These are phyloP conservation scores for Selene dorsalis DNA, from an alignment of 2,797 vertebrate species.

Conservation along the genomic window DNA sequence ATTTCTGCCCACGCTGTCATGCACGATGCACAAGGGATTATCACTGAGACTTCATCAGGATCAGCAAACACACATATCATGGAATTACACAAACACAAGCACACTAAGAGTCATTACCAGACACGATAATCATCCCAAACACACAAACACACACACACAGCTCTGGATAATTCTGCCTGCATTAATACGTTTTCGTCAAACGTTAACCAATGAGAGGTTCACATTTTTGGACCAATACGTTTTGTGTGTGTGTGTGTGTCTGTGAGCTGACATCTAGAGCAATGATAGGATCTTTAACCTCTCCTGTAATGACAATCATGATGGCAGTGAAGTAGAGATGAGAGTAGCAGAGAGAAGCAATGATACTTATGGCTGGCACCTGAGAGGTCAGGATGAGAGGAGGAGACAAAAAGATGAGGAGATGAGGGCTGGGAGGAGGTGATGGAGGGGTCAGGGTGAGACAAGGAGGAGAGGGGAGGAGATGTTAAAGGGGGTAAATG, in stretches of 20 bases:
- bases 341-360: constrained; percentile 35
- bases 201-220: background rate
- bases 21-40: constrained; percentile 35
- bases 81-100: constrained; percentile 17
- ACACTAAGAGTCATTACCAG: constrained; percentile 11
- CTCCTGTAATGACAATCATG: constrained; percentile 52
- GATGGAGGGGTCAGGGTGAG: constrained; percentile 57
- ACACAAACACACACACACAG: background rate
- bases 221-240: background rate
- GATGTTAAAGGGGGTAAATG: constrained; percentile 39
- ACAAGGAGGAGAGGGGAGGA: constrained; percentile 17
- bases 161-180: constrained; percentile 19
- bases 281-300: constrained; percentile 65
- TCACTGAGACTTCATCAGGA: constrained; percentile 31
- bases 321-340: constrained; percentile 26
- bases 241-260: background rate
- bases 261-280: constrained; percentile 33
- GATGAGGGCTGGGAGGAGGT: constrained; percentile 30
- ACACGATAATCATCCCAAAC: background rate
- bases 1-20: constrained; percentile 53
- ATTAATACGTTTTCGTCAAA: background rate
- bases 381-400: constrained; percentile 43
- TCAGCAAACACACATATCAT: constrained; percentile 25
- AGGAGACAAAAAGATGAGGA: constrained; percentile 22
- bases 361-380: constrained; percentile 32